Conservation (phyloP, 1,140 invertebrate genomes). For the Cydia strobilella region DNA sequence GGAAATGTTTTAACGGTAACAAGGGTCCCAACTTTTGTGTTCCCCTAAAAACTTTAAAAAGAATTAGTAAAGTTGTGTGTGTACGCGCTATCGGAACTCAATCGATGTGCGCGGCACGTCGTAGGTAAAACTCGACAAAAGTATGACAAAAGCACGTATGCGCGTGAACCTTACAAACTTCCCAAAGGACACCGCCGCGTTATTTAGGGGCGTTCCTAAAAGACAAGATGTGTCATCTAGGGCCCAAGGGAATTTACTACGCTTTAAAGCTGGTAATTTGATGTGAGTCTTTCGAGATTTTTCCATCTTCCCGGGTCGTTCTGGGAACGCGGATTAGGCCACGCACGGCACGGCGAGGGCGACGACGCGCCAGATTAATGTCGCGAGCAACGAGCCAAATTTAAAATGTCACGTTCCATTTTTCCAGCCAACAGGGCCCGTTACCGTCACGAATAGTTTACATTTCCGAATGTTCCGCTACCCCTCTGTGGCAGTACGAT, state of each 20-base stretch:
- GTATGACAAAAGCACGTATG: conserved; percentile 76
- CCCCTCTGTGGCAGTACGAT: conserved; percentile 33
- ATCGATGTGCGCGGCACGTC: conserved; percentile 70
- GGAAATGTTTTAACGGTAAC: conserved; percentile 30
- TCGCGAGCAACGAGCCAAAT: conserved; percentile 72
- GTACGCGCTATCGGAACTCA: conserved; percentile 58
- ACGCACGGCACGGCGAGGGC: conserved; percentile 65
- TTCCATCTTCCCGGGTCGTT: conserved; percentile 71
- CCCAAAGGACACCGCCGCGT: conserved; percentile 67
- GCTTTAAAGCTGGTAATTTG: conserved; percentile 77
- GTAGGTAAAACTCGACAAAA: conserved; percentile 71
- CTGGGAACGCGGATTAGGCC: conserved; percentile 67
- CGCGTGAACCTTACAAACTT: conserved; percentile 68
- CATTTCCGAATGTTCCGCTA: conserved; percentile 51
- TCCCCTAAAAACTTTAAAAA: conserved; percentile 56
- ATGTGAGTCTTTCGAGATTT: conserved; percentile 75
- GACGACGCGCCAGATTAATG: conserved; percentile 75
- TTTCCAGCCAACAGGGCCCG: conserved; percentile 66
- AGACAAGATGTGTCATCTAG: conserved; percentile 67
- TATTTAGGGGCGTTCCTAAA: conserved; percentile 70
- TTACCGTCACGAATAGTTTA: conserved; percentile 53
- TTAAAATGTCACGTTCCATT: conserved; percentile 77
- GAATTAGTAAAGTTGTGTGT: conserved; percentile 58
- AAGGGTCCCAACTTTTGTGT: conserved; percentile 48
- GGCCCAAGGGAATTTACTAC: conserved; percentile 65